Percentiles rank a stretch among this genome's conserved stretches.
Evolutionary conservation across 2,797 vertebrate species (phyloP).

Genomic region (Furcifer pardalis): DNA sequence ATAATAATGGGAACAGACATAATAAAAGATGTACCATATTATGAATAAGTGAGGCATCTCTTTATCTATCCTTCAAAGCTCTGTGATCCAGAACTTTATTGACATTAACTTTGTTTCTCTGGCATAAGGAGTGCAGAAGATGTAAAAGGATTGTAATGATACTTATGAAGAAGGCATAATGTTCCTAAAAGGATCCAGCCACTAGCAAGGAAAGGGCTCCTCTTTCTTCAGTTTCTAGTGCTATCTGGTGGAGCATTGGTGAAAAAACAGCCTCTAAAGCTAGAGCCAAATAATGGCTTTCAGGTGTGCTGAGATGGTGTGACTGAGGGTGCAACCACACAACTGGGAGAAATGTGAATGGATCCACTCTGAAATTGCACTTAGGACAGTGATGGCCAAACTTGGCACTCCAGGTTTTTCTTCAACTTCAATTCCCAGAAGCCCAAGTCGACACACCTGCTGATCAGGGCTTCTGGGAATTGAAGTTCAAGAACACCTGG

Average conservation of each 20-base stretch:
- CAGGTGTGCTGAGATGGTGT: not conserved
- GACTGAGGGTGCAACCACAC: not conserved
- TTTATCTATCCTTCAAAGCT: slow-evolving; percentile 22
- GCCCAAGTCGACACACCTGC: no score
- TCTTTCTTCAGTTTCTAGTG: slow-evolving; percentile 61
- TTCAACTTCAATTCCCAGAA: no score
- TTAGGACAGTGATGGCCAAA: no score
- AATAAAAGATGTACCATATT: slow-evolving; percentile 30
- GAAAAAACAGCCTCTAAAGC: slow-evolving; percentile 46
- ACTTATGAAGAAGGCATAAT: slow-evolving; percentile 27
- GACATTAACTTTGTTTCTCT: slow-evolving; percentile 14
- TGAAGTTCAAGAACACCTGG: no score
- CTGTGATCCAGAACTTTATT: not conserved
- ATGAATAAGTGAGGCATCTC: not conserved
- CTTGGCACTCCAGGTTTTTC: no score
- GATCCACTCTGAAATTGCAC: no score
- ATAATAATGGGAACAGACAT: not conserved
- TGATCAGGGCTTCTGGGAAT: no score
- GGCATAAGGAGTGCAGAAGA: not conserved
- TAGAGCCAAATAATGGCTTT: not conserved
- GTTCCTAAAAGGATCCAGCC: slow-evolving; percentile 21
- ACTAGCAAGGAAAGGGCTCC: not conserved
- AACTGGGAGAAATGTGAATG: no score
- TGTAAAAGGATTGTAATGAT: slow-evolving; percentile 25
- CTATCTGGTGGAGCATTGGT: slow-evolving; percentile 43